phyloP scores from a whole-genome alignment of 2,113 vertebrate genomes.

The Anthoscopus minutus region DNA sequence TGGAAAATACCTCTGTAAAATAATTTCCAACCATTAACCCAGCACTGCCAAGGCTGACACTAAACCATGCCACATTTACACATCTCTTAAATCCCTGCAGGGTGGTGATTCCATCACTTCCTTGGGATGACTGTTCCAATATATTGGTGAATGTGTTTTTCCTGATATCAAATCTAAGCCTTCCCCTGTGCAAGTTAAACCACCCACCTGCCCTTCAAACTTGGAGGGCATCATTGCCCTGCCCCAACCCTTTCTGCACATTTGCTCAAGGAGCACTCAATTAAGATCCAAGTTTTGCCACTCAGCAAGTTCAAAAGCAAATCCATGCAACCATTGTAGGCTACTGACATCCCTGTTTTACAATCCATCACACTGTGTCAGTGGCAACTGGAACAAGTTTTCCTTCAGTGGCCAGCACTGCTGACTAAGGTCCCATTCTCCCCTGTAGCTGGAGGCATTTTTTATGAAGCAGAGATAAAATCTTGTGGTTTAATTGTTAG shows the following conservation, averaged over 20 bases:
- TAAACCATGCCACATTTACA: background rate
- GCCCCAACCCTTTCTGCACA: background rate
- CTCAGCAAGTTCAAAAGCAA: background rate
- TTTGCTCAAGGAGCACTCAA: background rate
- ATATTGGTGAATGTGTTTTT: background rate
- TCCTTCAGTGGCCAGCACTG: background rate
- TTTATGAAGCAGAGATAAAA: background rate
- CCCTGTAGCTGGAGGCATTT: background rate
- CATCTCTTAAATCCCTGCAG: background rate
- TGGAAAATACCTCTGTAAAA: background rate
- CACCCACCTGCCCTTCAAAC: background rate
- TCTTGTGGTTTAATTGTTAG: background rate
- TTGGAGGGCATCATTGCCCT: background rate
- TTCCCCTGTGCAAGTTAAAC: background rate
- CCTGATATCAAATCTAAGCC: background rate
- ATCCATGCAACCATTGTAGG: background rate
- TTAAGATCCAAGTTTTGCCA: background rate
- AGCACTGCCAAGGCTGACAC: background rate
- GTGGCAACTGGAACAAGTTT: background rate
- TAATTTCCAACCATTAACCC: fast-evolving
- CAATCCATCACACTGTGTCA: background rate
- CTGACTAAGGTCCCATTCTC: background rate
- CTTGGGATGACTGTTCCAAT: background rate
- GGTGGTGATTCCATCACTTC: background rate
- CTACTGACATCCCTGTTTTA: background rate